Percentiles rank a stretch among this genome's conserved stretches.
phyloP scores from a whole-genome alignment of 2,113 vertebrate genomes.

The Petroica traversi region DNA sequence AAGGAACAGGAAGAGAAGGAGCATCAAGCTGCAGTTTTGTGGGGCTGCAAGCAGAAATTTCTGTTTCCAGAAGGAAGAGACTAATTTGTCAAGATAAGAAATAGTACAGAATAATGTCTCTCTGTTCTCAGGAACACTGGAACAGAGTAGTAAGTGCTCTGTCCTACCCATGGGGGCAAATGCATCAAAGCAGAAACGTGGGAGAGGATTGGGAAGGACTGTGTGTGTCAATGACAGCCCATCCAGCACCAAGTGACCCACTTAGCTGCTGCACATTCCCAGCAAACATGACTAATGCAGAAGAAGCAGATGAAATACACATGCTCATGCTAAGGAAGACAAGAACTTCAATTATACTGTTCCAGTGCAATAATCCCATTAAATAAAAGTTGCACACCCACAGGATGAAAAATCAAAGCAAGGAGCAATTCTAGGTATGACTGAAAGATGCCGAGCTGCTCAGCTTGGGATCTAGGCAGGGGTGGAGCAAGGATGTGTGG shows the following conservation, averaged over 20 bases:
- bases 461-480: background rate
- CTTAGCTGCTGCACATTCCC: background rate
- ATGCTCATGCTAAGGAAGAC: background rate
- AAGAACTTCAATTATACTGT: background rate
- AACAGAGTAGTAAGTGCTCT: background rate
- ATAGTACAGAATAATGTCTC: background rate
- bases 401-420: background rate
- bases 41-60: background rate
- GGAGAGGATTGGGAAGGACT: background rate
- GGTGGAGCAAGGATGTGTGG: background rate
- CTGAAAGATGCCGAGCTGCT: background rate
- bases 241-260: background rate
- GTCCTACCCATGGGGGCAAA: background rate
- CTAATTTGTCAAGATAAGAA: background rate
- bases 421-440: background rate
- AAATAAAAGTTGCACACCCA: background rate
- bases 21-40: background rate
- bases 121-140: background rate
- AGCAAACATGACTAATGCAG: background rate
- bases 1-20: background rate
- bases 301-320: background rate
- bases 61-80: background rate
- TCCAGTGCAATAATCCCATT: background rate
- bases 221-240: background rate
- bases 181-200: background rate